Percentiles rank a stretch among this genome's conserved stretches.
phyloP scores from a whole-genome alignment of 2,797 vertebrate species.

The Rhinatrema bivittatum region DNA sequence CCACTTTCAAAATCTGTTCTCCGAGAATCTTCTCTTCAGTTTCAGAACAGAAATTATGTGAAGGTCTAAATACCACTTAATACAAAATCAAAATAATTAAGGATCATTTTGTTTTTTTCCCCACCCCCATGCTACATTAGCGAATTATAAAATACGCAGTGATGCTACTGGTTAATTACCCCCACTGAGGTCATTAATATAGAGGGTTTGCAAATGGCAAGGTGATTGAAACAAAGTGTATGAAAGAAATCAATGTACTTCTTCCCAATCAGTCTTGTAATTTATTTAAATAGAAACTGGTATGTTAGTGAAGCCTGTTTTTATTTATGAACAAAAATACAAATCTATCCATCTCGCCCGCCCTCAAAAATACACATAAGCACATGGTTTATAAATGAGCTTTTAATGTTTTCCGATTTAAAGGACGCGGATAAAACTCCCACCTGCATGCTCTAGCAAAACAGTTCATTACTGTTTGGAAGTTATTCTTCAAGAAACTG shows the following conservation, averaged over 20 bases:
- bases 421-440: too few species aligned
- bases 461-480: too few species aligned
- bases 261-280: slow-evolving; percentile 16
- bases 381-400: slow-evolving; percentile 12
- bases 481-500: too few species aligned
- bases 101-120: slow-evolving; percentile 26
- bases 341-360: too few species aligned
- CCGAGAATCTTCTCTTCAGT: slow-evolving; percentile 16
- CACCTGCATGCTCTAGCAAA: too few species aligned
- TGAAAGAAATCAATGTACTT: slow-evolving; percentile 29
- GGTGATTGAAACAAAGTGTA: slow-evolving; percentile 18
- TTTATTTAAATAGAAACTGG: slow-evolving; percentile 3
- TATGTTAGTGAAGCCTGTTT: slow-evolving; percentile 14
- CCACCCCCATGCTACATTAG: slow-evolving; percentile 12
- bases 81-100: slow-evolving; percentile 38
- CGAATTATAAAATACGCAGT: slow-evolving; percentile 25
- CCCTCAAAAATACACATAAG: slow-evolving; percentile 2
- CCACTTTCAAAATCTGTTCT: slow-evolving; percentile 17
- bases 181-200: slow-evolving; percentile 7
- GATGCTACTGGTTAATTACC: slow-evolving; percentile 13
- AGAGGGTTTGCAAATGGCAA: slow-evolving; percentile 25
- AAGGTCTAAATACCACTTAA: slow-evolving; percentile 20
- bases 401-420: slow-evolving; percentile 7
- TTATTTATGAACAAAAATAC: too few species aligned
- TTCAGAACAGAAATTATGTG: slow-evolving; percentile 17